Conservation (phyloP, 2,113 vertebrate species). For the Jacana jacana region DNA sequence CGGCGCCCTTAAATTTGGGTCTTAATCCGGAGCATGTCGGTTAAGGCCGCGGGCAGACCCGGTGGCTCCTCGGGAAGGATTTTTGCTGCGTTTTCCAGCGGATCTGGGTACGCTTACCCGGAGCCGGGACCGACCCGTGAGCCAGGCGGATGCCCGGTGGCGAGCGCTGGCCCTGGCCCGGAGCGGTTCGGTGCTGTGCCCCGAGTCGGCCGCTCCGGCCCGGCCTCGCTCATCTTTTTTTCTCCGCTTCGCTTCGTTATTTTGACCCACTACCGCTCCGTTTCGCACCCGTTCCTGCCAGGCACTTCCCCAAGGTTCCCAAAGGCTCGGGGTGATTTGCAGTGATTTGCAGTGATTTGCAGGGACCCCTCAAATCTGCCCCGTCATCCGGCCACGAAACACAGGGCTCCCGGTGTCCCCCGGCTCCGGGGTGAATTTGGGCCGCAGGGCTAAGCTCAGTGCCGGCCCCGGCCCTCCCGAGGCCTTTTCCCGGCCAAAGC, state of each 20-base stretch:
- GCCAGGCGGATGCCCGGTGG: background rate
- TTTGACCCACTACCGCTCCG: background rate
- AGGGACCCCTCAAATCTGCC: background rate
- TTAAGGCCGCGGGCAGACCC: background rate
- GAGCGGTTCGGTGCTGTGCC: no score
- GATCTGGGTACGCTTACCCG: background rate
- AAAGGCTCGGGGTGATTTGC: background rate
- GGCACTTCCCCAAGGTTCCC: background rate
- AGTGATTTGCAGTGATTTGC: no score
- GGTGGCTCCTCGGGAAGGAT: background rate
- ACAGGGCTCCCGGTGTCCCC: background rate
- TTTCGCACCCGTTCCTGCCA: background rate
- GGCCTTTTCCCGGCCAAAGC: background rate
- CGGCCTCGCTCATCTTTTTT: background rate
- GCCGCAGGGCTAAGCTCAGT: background rate
- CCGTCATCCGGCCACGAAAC: rapidly evolving
- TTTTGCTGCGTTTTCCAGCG: background rate
- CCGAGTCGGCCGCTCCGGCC: background rate
- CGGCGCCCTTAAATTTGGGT: background rate
- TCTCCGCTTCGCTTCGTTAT: rapidly evolving
- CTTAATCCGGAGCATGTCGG: background rate
- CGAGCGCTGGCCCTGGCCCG: background rate
- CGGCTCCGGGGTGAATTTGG: background rate
- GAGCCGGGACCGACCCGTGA: background rate
- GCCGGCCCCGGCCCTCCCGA: background rate